A percentile compares a stretch with the other conserved stretches of the same genome.
Conservation (phyloP, 2,888 invertebrate species). For the Meliscaeva auricollis region DNA sequence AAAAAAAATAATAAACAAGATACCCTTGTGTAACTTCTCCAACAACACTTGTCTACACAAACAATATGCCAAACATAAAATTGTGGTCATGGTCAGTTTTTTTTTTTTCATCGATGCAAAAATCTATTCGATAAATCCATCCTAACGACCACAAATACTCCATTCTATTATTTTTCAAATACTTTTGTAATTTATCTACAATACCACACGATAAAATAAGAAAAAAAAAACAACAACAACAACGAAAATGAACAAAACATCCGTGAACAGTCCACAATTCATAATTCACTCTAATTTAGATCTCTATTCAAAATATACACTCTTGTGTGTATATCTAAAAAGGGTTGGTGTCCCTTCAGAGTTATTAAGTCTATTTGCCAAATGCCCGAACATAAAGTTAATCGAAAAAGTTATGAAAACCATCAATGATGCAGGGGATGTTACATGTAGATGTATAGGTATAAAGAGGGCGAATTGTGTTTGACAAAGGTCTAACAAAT, state of each 20-base stretch:
- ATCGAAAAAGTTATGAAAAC: constrained; percentile 76
- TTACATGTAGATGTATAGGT: not conserved
- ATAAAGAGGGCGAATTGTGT: constrained; percentile 62
- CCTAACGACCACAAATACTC: constrained; percentile 46
- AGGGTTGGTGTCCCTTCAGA: constrained; percentile 69
- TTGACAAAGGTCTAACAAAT: constrained; percentile 75
- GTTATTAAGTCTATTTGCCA: constrained; percentile 75
- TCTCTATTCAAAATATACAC: constrained; percentile 13
- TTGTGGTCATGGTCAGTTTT: not conserved
- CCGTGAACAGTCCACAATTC: constrained; percentile 73
- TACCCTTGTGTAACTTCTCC: too few relatives aligned
- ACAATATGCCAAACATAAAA: too few relatives aligned
- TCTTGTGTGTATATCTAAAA: constrained; percentile 20
- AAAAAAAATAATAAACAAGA: too few relatives aligned
- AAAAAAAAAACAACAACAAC: constrained; percentile 16
- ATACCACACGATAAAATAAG: constrained; percentile 20
- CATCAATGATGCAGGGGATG: constrained; percentile 45
- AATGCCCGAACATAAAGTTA: constrained; percentile 75
- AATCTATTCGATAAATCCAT: constrained; percentile 16
- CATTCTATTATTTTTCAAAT: constrained; percentile 51
- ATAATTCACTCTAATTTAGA: constrained; percentile 69
- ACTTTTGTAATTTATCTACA: constrained; percentile 35
- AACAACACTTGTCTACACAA: too few relatives aligned
- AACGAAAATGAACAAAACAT: constrained; percentile 21
- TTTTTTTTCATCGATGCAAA: not conserved